Conservation (phyloP, 2,797 vertebrate genomes). For the Kryptolebias ocellatus region DNA sequence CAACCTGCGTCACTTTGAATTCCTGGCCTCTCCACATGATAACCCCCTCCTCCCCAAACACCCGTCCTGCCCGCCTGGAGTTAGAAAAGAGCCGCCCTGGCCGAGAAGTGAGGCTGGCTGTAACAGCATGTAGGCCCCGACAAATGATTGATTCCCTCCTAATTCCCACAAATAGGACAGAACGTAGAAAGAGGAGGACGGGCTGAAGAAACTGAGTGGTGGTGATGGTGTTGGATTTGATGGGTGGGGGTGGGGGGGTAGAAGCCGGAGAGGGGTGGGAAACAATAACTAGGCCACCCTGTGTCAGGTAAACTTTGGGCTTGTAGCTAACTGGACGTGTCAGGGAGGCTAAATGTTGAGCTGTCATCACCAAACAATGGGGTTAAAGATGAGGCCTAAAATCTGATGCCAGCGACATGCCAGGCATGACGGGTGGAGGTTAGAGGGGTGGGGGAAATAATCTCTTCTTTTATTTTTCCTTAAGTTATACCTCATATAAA, state of each 20-base stretch:
- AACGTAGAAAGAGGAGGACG: constrained; percentile 67
- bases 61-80: constrained; percentile 63
- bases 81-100: constrained; percentile 48
- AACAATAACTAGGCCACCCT: constrained; percentile 71
- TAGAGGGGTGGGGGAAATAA: no score
- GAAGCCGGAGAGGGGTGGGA: constrained; percentile 11
- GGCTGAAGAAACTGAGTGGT: constrained; percentile 43
- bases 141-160: constrained; percentile 88
- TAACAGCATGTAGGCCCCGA: constrained; percentile 70
- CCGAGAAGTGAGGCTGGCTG: constrained; percentile 52
- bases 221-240: constrained; percentile 41
- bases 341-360: constrained; percentile 82
- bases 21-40: constrained; percentile 78
- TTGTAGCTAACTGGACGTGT: constrained; percentile 86
- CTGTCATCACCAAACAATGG: constrained; percentile 65
- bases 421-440: not conserved
- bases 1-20: constrained; percentile 85
- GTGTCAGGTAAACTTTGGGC: constrained; percentile 88
- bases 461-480: no score
- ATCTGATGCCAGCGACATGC: constrained; percentile 29
- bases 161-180: constrained; percentile 89
- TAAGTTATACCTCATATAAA: no score
- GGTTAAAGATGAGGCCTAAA: constrained; percentile 64
- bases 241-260: constrained; percentile 28
- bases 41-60: constrained; percentile 35